Conservation (phyloP, 2,888 invertebrate species). For the Chymomyza amoena region DNA sequence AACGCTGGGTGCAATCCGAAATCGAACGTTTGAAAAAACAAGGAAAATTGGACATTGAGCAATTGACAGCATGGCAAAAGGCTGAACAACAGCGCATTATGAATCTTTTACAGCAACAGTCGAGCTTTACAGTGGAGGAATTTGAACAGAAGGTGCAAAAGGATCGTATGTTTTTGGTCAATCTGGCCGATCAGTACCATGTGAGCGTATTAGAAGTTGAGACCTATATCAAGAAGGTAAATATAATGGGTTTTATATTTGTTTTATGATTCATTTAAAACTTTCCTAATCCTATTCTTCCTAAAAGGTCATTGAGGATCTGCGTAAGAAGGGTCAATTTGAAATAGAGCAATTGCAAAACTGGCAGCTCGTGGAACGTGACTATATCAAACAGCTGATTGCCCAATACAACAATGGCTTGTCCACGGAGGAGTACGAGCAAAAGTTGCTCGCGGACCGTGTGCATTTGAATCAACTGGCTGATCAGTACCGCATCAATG, state of each 20-base stretch:
- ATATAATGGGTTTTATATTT: not conserved
- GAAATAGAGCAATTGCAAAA: slow-evolving; percentile 72
- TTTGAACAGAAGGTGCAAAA: slow-evolving; percentile 71
- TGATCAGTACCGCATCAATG: slow-evolving; percentile 69
- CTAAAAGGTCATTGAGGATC: slow-evolving; percentile 60
- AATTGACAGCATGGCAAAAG: slow-evolving; percentile 74
- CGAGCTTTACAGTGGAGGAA: slow-evolving; percentile 72
- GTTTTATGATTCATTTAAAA: not conserved
- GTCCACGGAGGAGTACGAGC: slow-evolving; percentile 70
- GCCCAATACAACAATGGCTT: slow-evolving; percentile 66
- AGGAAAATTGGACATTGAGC: slow-evolving; percentile 71
- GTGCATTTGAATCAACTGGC: slow-evolving; percentile 74
- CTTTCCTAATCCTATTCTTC: not conserved
- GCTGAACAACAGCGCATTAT: slow-evolving; percentile 73
- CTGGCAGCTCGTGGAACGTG: slow-evolving; percentile 75
- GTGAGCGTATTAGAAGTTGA: slow-evolving; percentile 74
- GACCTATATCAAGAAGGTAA: slow-evolving; percentile 64
- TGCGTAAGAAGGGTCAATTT: slow-evolving; percentile 72
- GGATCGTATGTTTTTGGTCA: slow-evolving; percentile 68
- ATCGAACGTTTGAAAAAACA: slow-evolving; percentile 68
- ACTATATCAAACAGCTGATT: slow-evolving; percentile 72
- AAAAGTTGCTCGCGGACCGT: slow-evolving; percentile 71
- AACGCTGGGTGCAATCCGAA: slow-evolving; percentile 76
- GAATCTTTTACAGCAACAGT: slow-evolving; percentile 67
- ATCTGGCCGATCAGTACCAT: slow-evolving; percentile 72